Evolutionary conservation across 2,113 vertebrate species (phyloP).

Genomic region (Hyaena hyaena): DNA sequence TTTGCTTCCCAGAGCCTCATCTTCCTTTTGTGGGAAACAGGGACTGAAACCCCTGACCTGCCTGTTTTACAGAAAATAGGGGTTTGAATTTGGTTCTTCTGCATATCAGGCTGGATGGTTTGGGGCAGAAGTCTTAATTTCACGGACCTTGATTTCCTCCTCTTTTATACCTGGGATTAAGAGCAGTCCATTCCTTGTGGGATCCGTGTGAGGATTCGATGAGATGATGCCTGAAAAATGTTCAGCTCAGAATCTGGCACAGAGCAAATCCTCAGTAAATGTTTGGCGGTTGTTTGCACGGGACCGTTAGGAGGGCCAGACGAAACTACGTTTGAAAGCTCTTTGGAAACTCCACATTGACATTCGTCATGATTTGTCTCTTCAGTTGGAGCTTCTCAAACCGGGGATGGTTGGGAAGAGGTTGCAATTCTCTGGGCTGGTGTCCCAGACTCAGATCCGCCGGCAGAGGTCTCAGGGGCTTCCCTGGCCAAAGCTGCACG

Average conservation of each 20-base stretch:
- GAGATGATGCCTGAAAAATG: neutral
- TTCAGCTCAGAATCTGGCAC: neutral
- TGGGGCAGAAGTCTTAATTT: neutral
- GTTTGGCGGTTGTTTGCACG: neutral
- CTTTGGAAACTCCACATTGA: slow-evolving; percentile 20
- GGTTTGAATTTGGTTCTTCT: neutral
- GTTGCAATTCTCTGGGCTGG: neutral
- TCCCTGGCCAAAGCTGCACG: neutral
- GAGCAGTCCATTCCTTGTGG: neutral
- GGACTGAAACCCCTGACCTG: neutral
- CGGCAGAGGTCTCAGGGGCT: neutral
- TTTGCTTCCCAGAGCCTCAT: neutral
- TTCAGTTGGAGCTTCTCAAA: neutral
- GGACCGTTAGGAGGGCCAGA: neutral
- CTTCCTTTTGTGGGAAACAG: neutral
- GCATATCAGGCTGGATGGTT: neutral
- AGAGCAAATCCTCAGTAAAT: neutral
- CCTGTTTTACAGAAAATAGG: neutral
- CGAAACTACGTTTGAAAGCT: neutral
- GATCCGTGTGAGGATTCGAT: neutral
- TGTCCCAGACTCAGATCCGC: neutral
- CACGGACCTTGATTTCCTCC: neutral
- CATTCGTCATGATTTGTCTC: neutral
- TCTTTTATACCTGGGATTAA: neutral
- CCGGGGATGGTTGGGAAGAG: neutral